Evolutionary conservation across 2,113 vertebrate genomes (phyloP).

Genomic region (Mesembrinibis cayennensis): DNA sequence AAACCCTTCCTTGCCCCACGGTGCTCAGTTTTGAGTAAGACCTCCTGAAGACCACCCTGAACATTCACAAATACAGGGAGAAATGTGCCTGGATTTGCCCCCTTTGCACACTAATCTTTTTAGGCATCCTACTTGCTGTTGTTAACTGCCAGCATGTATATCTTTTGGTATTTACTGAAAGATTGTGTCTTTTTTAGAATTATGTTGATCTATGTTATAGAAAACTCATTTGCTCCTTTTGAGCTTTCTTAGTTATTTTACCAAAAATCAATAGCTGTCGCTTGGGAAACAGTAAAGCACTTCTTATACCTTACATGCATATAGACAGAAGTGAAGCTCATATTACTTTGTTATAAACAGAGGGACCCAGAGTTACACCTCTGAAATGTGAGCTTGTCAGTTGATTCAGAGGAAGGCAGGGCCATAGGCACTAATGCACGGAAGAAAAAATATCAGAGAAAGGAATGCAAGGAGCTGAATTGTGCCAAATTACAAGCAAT

Average conservation of each 20-base stretch:
- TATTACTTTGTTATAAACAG: neutral
- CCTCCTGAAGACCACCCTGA: neutral
- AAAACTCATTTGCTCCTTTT: neutral
- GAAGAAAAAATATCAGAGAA: neutral
- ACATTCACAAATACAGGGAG: accelerated
- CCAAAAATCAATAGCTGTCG: neutral
- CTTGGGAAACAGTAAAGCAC: neutral
- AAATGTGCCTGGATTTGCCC: neutral
- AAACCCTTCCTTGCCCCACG: neutral
- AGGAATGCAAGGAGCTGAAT: neutral
- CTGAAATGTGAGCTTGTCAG: neutral
- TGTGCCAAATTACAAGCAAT: neutral
- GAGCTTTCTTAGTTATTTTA: neutral
- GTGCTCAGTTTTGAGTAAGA: neutral
- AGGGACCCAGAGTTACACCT: neutral
- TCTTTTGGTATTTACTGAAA: neutral
- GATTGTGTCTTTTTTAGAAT: neutral
- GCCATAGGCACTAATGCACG: accelerated
- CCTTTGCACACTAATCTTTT: neutral
- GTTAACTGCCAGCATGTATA: neutral
- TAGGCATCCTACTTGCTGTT: neutral
- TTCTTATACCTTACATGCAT: neutral
- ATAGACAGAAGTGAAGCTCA: neutral
- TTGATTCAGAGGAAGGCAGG: neutral
- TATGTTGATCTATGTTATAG: neutral